Evolutionary conservation across 30 jellyfish, hydroid and myxozoan species (phyloP).

Genomic region (Hydra vulgaris): DNA sequence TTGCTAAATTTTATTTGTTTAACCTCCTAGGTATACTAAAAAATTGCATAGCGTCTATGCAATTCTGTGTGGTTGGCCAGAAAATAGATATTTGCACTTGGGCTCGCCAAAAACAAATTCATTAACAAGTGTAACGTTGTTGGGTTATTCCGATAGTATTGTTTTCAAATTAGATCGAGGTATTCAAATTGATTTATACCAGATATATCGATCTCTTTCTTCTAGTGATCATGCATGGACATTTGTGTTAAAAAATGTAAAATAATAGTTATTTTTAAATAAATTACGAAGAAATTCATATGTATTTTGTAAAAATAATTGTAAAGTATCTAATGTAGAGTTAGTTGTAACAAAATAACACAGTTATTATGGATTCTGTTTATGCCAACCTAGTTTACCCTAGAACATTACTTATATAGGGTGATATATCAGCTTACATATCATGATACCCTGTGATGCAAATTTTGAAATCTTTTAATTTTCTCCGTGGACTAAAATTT

Average conservation of each 20-base stretch:
- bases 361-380: too few species aligned
- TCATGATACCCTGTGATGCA: too few species aligned
- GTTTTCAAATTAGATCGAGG: constrained; percentile 16
- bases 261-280: too few species aligned
- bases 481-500: too few species aligned
- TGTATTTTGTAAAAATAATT: too few species aligned
- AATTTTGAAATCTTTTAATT: too few species aligned
- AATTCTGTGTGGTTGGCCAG: constrained; percentile 30
- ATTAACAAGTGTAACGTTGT: constrained; percentile 7
- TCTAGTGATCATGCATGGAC: constrained; percentile 26
- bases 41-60: constrained; percentile 21
- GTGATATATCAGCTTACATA: too few species aligned
- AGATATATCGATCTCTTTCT: background rate
- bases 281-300: too few species aligned
- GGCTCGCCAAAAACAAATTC: constrained; percentile 12
- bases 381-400: too few species aligned
- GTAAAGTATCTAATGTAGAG: too few species aligned
- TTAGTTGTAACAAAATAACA: too few species aligned
- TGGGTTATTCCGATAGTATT: constrained; percentile 6
- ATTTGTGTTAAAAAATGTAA: constrained; percentile 13
- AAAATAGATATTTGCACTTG: background rate
- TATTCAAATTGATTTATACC: constrained; percentile 12
- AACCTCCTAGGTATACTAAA: constrained; percentile 22
- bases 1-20: background rate
- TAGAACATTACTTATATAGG: too few species aligned